These are phyloP conservation scores for Camponotus vicinus DNA, from an alignment of 1,140 invertebrate genomes.

Conservation along the genomic window DNA sequence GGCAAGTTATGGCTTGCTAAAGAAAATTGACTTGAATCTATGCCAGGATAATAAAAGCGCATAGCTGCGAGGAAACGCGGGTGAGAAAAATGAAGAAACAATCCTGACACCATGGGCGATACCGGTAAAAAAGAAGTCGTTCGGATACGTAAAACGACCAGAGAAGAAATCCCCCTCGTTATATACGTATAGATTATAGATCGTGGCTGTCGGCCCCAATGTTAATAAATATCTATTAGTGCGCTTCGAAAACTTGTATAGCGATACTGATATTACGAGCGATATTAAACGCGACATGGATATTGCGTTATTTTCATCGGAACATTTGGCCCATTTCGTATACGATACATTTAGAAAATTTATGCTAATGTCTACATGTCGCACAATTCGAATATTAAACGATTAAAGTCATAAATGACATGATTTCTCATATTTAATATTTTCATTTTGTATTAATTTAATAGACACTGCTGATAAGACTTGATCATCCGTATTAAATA, in stretches of 20 bases:
- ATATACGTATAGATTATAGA: conserved; percentile 44
- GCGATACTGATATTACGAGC: conserved; percentile 19
- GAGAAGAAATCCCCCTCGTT: conserved; percentile 16
- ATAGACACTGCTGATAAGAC: not conserved
- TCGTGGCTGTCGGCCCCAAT: conserved; percentile 28
- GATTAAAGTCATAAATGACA: not conserved
- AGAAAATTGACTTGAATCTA: conserved; percentile 85
- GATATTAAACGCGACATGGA: conserved; percentile 33
- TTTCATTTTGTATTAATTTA: not conserved
- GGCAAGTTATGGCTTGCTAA: conserved; percentile 80
- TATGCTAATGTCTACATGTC: not conserved
- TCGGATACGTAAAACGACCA: not conserved
- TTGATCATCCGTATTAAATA: not conserved
- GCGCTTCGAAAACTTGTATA: conserved; percentile 32
- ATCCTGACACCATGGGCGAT: conserved; percentile 49
- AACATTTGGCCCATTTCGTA: conserved; percentile 2
- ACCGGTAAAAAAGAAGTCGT: conserved; percentile 42
- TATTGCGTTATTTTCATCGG: conserved; percentile 45
- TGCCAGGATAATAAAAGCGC: conserved; percentile 83
- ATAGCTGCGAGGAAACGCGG: conserved; percentile 60
- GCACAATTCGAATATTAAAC: conserved; percentile 3
- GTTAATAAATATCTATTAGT: conserved; percentile 60
- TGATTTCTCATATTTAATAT: not conserved
- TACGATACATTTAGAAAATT: not conserved
- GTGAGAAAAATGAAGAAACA: conserved; percentile 71